Evolutionary conservation across 92 coral and sea anemone genomes (phyloP).

Genomic region (Anthopleura xanthogrammica): DNA sequence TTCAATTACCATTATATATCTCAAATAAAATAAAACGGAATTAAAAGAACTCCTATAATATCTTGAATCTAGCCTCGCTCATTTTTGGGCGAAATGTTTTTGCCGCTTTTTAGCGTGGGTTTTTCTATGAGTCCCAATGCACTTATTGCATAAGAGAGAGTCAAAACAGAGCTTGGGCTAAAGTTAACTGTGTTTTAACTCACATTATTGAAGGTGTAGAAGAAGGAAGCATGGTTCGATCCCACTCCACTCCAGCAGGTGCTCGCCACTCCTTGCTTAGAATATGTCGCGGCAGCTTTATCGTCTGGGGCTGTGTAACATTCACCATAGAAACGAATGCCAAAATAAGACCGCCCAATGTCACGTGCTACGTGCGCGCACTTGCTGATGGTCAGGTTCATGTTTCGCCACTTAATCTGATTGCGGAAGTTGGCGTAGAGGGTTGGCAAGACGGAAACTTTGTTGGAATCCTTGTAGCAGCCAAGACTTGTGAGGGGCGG

Average conservation of each 20-base stretch:
- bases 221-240: background rate
- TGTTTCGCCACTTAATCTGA: slow-evolving; percentile 51
- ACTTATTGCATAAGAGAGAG: no score
- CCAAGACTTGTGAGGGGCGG: slow-evolving; percentile 56
- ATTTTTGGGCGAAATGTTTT: no score
- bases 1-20: no score
- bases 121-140: no score
- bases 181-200: background rate
- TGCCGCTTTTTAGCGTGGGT: no score
- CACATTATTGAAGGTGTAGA: slow-evolving; percentile 19
- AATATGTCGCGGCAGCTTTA: slow-evolving; percentile 25
- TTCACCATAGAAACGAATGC: slow-evolving; percentile 77
- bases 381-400: slow-evolving; percentile 46
- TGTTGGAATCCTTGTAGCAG: slow-evolving; percentile 48
- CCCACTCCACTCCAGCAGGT: slow-evolving; percentile 51
- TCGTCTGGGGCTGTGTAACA: slow-evolving; percentile 54
- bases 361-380: slow-evolving; percentile 76
- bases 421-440: slow-evolving; percentile 56
- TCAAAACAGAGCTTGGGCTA: no score
- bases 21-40: no score
- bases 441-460: slow-evolving; percentile 43
- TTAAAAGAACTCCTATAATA: no score
- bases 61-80: no score
- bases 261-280: slow-evolving; percentile 12
- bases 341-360: slow-evolving; percentile 52